Evolutionary conservation across 2,888 invertebrate genomes (phyloP).

Genomic region (Pyrgus malvae): DNA sequence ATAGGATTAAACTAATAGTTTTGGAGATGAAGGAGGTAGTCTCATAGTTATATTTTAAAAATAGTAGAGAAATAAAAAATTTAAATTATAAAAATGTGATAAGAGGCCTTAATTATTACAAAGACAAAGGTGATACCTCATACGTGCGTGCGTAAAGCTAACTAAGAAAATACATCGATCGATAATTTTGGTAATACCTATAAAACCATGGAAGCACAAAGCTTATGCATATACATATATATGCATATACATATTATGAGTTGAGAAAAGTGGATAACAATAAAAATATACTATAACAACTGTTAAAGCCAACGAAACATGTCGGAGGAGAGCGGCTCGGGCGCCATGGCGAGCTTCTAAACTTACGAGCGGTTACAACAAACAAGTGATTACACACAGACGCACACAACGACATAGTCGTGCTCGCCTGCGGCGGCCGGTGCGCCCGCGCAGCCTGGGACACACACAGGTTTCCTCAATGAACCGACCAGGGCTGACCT

Average conservation of each 20-base stretch:
- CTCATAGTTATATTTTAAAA: too few species aligned
- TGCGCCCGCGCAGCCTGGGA: constrained; percentile 47
- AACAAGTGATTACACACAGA: constrained; percentile 37
- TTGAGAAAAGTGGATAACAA: constrained; percentile 42
- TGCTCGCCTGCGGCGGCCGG: constrained; percentile 49
- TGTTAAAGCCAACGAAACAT: constrained; percentile 58
- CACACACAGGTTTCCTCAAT: constrained; percentile 69
- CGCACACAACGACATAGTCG: constrained; percentile 42
- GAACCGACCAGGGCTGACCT: constrained; percentile 56
- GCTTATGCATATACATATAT: too few species aligned
- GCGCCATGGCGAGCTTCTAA: constrained; percentile 56
- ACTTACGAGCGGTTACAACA: constrained; percentile 47
- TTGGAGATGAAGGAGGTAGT: too few species aligned
- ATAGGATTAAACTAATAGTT: too few species aligned
- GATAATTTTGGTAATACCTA: too few species aligned
- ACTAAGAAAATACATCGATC: too few species aligned
- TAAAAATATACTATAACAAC: constrained; percentile 60
- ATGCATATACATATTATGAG: background rate
- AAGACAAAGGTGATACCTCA: too few species aligned
- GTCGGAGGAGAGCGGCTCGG: constrained; percentile 53
- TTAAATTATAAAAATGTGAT: too few species aligned
- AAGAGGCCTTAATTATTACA: too few species aligned
- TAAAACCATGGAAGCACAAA: too few species aligned
- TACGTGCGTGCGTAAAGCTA: too few species aligned
- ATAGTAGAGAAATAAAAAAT: too few species aligned